These are phyloP conservation scores for Corythornis leucogaster DNA, from an alignment of 2,797 vertebrate genomes.

Conservation along the genomic window DNA sequence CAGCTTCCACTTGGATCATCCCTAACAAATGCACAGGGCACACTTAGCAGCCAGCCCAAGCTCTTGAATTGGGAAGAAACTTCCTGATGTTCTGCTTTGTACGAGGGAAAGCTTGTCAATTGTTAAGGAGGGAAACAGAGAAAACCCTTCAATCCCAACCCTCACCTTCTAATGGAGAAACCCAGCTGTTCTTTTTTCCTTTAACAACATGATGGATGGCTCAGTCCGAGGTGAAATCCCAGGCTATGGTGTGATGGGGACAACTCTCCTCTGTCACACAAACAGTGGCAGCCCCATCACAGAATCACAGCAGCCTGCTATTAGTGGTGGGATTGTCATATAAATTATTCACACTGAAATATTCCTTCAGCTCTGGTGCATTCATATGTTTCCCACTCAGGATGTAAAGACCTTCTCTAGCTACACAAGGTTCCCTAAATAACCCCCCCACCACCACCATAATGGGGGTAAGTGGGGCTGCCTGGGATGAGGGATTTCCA, in stretches of 20 bases:
- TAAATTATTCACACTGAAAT: slow-evolving; percentile 17
- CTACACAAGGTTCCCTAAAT: slow-evolving; percentile 36
- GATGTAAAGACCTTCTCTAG: slow-evolving; percentile 47
- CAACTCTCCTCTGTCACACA: background rate
- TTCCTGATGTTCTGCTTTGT: background rate
- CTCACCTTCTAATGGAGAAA: background rate
- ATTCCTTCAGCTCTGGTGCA: background rate
- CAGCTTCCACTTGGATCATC: slow-evolving; percentile 61
- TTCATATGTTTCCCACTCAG: slow-evolving; percentile 35
- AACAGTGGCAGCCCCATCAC: fast-evolving
- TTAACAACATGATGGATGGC: slow-evolving; percentile 19
- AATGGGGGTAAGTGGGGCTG: background rate
- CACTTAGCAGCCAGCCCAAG: slow-evolving; percentile 52
- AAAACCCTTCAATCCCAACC: background rate
- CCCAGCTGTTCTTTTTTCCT: background rate
- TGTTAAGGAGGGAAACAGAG: background rate
- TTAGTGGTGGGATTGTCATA: background rate
- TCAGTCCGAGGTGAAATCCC: slow-evolving; percentile 16
- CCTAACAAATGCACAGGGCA: slow-evolving; percentile 33
- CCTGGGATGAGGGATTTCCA: background rate
- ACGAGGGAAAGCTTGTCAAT: background rate
- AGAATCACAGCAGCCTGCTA: background rate
- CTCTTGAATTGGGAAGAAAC: slow-evolving; percentile 31
- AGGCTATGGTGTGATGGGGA: background rate
- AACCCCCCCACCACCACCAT: background rate